Conservation (phyloP, 2,888 invertebrate species). For the Sinelater perroti region DNA sequence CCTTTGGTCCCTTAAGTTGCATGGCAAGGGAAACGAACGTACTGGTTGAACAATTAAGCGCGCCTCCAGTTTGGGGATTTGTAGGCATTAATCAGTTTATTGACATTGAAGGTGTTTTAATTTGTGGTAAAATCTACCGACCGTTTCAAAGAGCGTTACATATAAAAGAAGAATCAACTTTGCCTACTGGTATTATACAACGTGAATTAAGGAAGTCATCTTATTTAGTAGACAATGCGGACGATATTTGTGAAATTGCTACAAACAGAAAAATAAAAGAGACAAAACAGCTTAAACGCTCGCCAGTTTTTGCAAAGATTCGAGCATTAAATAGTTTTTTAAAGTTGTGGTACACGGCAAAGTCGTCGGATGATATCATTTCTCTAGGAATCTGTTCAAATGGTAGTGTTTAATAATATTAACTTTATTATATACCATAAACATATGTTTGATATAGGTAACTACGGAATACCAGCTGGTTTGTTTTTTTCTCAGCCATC, state of each 20-base stretch:
- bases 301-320: conserved; percentile 52
- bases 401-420: conserved; percentile 55
- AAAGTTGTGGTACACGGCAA: conserved; percentile 63
- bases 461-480: conserved; percentile 64
- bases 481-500: conserved; percentile 69
- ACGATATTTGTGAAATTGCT: conserved; percentile 46
- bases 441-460: conserved; percentile 54
- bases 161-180: conserved; percentile 61
- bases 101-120: conserved; percentile 65
- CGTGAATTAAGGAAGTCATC: conserved; percentile 66
- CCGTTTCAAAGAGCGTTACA: conserved; percentile 64
- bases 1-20: conserved; percentile 59
- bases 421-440: background rate
- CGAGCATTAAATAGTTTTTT: conserved; percentile 62
- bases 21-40: conserved; percentile 62
- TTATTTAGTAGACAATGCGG: conserved; percentile 61
- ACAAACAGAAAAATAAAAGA: conserved; percentile 11
- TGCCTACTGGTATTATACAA: conserved; percentile 63
- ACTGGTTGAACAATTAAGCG: conserved; percentile 63
- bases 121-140: conserved; percentile 63
- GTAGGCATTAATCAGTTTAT: conserved; percentile 66
- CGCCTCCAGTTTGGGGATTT: conserved; percentile 73
- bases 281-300: conserved; percentile 44
- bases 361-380: conserved; percentile 59
- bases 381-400: conserved; percentile 66